These are phyloP conservation scores for Myodes glareolus DNA, from an alignment of 2,113 vertebrate species.

Conservation along the genomic window DNA sequence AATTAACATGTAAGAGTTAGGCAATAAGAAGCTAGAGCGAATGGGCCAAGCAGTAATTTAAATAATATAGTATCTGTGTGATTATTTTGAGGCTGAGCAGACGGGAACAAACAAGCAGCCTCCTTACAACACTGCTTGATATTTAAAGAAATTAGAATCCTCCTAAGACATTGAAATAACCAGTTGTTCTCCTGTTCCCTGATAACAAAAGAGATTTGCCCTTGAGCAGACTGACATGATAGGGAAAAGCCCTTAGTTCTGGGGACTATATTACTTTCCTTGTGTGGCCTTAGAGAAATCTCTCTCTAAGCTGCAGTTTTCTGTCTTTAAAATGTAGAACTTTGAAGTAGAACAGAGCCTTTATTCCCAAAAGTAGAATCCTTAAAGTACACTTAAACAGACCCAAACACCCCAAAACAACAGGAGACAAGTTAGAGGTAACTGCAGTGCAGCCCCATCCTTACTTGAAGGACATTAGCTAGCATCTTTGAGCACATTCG, in stretches of 20 bases:
- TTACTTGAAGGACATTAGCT: neutral
- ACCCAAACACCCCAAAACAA: conserved; percentile 31
- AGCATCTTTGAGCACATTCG: neutral
- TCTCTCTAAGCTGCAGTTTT: neutral
- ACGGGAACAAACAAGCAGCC: too few species aligned
- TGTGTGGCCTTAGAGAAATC: neutral
- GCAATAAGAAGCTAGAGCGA: too few species aligned
- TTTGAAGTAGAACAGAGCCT: neutral
- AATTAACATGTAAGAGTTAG: too few species aligned
- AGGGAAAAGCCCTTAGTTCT: neutral
- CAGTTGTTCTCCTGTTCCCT: neutral
- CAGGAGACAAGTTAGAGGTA: conserved; percentile 17
- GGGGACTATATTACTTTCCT: neutral
- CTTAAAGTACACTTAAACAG: conserved; percentile 55
- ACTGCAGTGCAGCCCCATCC: conserved; percentile 3
- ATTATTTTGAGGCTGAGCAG: too few species aligned
- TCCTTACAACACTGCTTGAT: neutral
- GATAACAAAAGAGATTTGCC: neutral
- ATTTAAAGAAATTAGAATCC: neutral
- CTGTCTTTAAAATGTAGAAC: neutral
- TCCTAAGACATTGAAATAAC: neutral
- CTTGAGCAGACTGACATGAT: neutral
- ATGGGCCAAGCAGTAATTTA: too few species aligned
- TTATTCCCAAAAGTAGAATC: neutral
- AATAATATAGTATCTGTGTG: too few species aligned